Base-by-base conservation (phyloP, 2,888 invertebrate species). In the Platycnemis pennipes region DNA sequence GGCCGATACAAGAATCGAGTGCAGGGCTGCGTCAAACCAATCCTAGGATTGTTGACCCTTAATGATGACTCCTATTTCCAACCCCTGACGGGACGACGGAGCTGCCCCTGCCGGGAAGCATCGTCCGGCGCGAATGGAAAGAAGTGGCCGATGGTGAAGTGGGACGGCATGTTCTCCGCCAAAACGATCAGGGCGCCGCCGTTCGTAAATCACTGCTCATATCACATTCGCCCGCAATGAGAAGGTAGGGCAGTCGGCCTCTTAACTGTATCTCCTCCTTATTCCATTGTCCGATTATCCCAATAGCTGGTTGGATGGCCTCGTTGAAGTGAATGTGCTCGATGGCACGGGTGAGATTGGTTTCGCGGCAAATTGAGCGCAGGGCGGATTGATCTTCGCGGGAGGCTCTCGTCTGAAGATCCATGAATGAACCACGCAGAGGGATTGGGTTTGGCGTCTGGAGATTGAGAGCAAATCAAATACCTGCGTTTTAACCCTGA, bases 271-370 rank as follows among this genome's bases (percentile, higher is more conserved):
- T 77, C 77, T 37, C 77, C 7, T 19, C 31, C 63, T 63, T n/a
- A 26, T 63, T 63, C 77, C 77, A 77, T 77, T 77, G 77, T 77
- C 77, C 77, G 77, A 77, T 77, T 77, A 77, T 77, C 77, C 77
- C 13, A 77, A 37, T 77, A 37, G 26, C 19, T 3, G 49, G 49
- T 49, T 49, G 49, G 49, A 11, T 77, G 77, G 77, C 77, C 77
- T 77, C 77, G 77, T 77, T 77, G 77, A 77, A 77, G 77, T 26
- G 77, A 77, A 77, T 31, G 31, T 8, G 63, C 37, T 13, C 77
- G 77, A 77, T 37, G 37, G 31, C 31, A 37, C 49, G 49, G 13
- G 49, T 11, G 37, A 37, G 77, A 77, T 77, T 31, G 77, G 77
- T 77, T 37, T 77, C 77, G 77, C 77, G 37, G 31, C 77, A 77